Base-by-base conservation (phyloP, 2,797 vertebrate genomes). In the Euphonia xanthogaster region DNA sequence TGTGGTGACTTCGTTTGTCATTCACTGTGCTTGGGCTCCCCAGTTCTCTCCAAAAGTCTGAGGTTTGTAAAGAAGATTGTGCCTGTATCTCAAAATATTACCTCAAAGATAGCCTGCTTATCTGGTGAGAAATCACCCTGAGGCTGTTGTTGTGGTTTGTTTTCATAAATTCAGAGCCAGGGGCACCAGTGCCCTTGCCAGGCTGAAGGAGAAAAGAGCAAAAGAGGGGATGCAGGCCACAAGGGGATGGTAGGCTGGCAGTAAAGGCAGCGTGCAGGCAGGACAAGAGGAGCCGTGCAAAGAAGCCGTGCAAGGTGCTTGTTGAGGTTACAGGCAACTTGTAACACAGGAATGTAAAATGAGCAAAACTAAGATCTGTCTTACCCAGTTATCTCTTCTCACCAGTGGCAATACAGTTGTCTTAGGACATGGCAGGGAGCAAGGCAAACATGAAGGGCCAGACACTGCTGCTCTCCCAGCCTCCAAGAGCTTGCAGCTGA, bases 371-470 rank as follows among this genome's bases (percentile, higher is more conserved):
- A 33, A 62, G 13, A 5, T 48, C 40, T 63, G 2, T 55, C 7
- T 48, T 37, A 45, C 17, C 31, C 12, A 18, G 9, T 71, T 35
- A 19, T 37, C 14, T 54, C 28, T 76, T 35, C 31, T 37, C 17
- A 31, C 10, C 47, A 28, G 51, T 30, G 42, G 11, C 51, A 70
- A 24, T 12, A 12, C 33, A 24, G 27, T 7, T 61, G n/a, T 42
- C n/a, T 50, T 15, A 27, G 57, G 48, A 28, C 7, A 1, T 3
- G 4, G 19, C 7, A 4, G 10, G 7, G 44, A 80, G 25, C 51
- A 27, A 31, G 44, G 63, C 24, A 92, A 42, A 20, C 0, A 6
- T 1, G 1, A 19, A 16, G 22, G 12, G 37, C 27, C 0, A 0
- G 45, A 31, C 35, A 3, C 14, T 42, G 55, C 65, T 54, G 44